A percentile compares a stretch with the other conserved stretches of the same genome.
phyloP scores from a whole-genome alignment of 2,797 vertebrate species.

The Onychomys arenicola region DNA sequence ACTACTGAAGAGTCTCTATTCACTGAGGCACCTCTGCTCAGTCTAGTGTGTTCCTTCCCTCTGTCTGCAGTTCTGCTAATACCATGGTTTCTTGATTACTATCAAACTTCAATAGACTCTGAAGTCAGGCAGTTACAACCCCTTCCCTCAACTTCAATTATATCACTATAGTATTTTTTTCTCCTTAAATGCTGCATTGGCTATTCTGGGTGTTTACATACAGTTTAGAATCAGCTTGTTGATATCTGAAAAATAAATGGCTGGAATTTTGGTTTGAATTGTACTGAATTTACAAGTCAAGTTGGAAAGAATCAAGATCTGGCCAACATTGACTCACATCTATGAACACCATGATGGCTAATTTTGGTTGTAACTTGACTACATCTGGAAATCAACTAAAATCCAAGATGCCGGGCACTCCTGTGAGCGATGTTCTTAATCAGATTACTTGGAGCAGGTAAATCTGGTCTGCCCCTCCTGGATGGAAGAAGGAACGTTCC shows the following conservation, averaged over 20 bases:
- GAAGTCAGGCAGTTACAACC: neutral
- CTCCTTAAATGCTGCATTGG: neutral
- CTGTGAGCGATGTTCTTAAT: neutral
- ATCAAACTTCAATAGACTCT: neutral
- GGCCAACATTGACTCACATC: neutral
- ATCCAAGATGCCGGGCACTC: too few species aligned
- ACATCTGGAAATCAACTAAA: neutral
- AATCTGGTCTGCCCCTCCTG: neutral
- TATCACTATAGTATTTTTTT: neutral
- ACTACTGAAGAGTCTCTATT: neutral
- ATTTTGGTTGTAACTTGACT: neutral
- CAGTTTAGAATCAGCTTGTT: neutral
- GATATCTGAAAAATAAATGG: neutral
- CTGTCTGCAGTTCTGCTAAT: neutral
- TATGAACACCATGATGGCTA: neutral
- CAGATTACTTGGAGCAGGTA: neutral
- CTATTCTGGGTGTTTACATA: neutral
- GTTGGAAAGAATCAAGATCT: neutral
- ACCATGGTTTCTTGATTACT: neutral
- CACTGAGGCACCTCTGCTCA: neutral
- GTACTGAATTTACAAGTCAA: neutral
- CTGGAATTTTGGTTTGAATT: neutral
- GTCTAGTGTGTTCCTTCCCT: too few species aligned
- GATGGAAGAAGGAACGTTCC: neutral
- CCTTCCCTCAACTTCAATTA: neutral